Percentiles rank a stretch among this genome's conserved stretches.
These are phyloP conservation scores for Elysia chlorotica DNA, from an alignment of 1,140 invertebrate genomes.

Conservation along the genomic window DNA sequence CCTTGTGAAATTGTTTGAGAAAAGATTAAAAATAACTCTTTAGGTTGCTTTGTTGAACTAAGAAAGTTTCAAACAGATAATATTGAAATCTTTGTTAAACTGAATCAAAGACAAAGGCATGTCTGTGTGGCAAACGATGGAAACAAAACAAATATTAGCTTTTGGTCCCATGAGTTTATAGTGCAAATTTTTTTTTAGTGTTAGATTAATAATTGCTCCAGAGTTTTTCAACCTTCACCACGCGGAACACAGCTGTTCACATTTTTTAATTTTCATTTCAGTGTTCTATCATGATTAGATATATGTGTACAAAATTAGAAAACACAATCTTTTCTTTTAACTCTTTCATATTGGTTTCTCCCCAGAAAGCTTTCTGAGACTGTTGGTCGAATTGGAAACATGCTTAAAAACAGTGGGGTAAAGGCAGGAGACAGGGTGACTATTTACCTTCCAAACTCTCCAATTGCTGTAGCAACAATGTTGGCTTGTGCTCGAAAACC, in stretches of 20 bases:
- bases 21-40: no score
- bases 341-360: no score
- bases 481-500: conserved; percentile 66
- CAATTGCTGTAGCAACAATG: conserved; percentile 64
- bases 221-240: neutral
- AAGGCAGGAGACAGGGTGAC: conserved; percentile 66
- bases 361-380: conserved; percentile 54
- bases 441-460: conserved; percentile 66
- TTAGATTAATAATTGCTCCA: neutral
- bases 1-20: no score
- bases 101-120: no score
- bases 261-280: neutral
- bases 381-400: conserved; percentile 63
- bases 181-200: neutral
- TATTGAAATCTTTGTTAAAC: no score
- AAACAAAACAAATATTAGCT: no score
- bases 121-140: no score
- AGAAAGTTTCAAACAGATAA: no score
- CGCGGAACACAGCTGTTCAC: neutral
- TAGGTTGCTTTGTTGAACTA: no score
- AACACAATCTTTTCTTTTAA: neutral
- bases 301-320: neutral
- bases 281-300: neutral
- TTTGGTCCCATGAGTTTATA: neutral
- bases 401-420: conserved; percentile 61